A percentile compares a stretch with the other conserved stretches of the same genome.
These are phyloP conservation scores for Drosophila neutralis DNA, from an alignment of 2,888 invertebrate species.

Conservation along the genomic window DNA sequence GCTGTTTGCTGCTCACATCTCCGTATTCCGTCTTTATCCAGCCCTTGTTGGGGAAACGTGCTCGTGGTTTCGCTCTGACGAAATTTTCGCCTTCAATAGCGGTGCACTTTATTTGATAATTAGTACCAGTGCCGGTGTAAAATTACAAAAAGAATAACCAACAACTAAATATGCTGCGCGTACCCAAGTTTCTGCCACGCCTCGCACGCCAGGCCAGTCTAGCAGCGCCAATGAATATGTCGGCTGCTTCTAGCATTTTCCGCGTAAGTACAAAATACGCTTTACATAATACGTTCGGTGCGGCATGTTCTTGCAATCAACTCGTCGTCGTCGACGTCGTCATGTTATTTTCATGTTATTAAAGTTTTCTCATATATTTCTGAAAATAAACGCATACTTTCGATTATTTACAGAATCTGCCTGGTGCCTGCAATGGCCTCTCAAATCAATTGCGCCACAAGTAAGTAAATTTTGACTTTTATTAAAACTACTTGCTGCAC, in stretches of 20 bases:
- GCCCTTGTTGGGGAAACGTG: constrained; percentile 71
- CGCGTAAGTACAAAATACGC: constrained; percentile 75
- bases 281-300: constrained; percentile 69
- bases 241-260: constrained; percentile 82
- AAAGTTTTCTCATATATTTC: constrained; percentile 30
- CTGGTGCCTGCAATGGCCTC: constrained; percentile 75
- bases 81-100: constrained; percentile 63
- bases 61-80: constrained; percentile 69
- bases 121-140: constrained; percentile 32
- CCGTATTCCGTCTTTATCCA: constrained; percentile 42
- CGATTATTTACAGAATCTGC: constrained; percentile 64
- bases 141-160: constrained; percentile 38
- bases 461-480: constrained; percentile 72
- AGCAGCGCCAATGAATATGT: constrained; percentile 61
- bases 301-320: constrained; percentile 42
- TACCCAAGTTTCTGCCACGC: constrained; percentile 81
- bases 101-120: constrained; percentile 49
- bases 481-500: not conserved
- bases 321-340: not conserved
- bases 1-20: constrained; percentile 19
- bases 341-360: constrained; percentile 33
- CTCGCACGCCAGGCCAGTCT: constrained; percentile 70
- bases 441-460: constrained; percentile 79
- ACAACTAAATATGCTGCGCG: constrained; percentile 75
- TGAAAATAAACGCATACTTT: constrained; percentile 12